Conservation (phyloP, 2,888 invertebrate species). For the Cyclophora punctaria region DNA sequence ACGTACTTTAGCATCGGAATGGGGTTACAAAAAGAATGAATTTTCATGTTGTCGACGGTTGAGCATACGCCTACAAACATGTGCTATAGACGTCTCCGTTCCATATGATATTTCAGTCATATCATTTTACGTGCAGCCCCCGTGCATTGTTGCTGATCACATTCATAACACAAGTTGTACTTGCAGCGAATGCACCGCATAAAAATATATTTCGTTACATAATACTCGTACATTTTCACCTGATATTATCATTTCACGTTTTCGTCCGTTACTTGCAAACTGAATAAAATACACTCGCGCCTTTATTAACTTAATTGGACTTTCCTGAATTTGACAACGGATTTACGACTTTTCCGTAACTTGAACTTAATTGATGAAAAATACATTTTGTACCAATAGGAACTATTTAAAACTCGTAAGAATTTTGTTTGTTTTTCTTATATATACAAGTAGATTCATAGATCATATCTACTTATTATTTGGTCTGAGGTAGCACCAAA, state of each 20-base stretch:
- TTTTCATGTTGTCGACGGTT: constrained; percentile 2
- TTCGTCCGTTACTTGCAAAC: constrained; percentile 2
- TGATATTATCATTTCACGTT: constrained; percentile 4
- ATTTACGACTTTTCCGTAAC: no score
- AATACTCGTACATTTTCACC: constrained; percentile 8
- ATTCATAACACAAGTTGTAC: constrained; percentile 29
- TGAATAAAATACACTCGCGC: constrained; percentile 4
- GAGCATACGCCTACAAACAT: constrained; percentile 18
- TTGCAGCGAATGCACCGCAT: constrained; percentile 24
- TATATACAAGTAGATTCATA: no score
- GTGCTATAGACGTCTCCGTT: constrained; percentile 23
- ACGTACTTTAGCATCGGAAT: neutral
- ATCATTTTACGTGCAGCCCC: constrained; percentile 27
- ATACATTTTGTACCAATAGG: no score
- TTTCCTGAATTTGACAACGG: no score
- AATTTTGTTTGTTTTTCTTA: no score
- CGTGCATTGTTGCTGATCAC: constrained; percentile 34
- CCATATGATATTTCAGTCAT: constrained; percentile 29
- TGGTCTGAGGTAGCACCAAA: no score
- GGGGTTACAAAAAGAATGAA: neutral
- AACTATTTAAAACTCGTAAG: no score
- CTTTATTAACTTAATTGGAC: constrained; percentile 3
- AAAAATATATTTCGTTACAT: constrained; percentile 20
- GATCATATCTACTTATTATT: no score
- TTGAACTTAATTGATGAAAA: no score